Percentiles rank a stretch among this genome's conserved stretches.
Conservation (phyloP, 2,888 invertebrate species). For the Watsonalla binaria region DNA sequence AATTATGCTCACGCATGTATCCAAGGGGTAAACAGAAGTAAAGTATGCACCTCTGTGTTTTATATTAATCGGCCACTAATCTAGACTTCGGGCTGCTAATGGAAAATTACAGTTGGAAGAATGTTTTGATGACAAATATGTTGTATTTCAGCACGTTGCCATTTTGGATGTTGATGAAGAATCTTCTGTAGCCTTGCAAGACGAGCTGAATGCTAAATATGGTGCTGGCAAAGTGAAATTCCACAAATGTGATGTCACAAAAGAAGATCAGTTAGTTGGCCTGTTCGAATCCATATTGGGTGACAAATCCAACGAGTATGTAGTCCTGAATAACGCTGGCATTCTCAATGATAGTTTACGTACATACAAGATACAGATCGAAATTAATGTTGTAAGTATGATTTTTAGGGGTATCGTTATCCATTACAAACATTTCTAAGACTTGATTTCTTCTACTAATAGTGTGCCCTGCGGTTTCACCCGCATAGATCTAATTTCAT, state of each 20-base stretch:
- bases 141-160: conserved; percentile 29
- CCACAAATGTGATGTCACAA: conserved; percentile 40
- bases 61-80: too few relatives aligned
- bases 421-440: not conserved
- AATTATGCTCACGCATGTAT: too few relatives aligned
- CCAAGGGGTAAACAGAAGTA: not conserved
- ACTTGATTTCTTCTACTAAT: too few relatives aligned
- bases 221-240: conserved; percentile 35
- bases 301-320: conserved; percentile 22
- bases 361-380: conserved; percentile 8
- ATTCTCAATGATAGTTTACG: conserved; percentile 8
- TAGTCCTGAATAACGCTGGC: conserved; percentile 31
- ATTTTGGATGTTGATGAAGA: conserved; percentile 35
- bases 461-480: too few relatives aligned
- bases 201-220: conserved; percentile 33
- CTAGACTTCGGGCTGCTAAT: too few relatives aligned
- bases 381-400: conserved; percentile 12
- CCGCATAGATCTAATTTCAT: too few relatives aligned
- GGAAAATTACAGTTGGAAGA: too few relatives aligned
- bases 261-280: conserved; percentile 23
- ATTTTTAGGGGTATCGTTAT: not conserved
- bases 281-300: conserved; percentile 16
- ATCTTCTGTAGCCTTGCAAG: conserved; percentile 27
- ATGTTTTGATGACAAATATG: not conserved
- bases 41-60: too few relatives aligned